phyloP scores from a whole-genome alignment of 2,888 invertebrate species.

The Mesochorus sp. region DNA sequence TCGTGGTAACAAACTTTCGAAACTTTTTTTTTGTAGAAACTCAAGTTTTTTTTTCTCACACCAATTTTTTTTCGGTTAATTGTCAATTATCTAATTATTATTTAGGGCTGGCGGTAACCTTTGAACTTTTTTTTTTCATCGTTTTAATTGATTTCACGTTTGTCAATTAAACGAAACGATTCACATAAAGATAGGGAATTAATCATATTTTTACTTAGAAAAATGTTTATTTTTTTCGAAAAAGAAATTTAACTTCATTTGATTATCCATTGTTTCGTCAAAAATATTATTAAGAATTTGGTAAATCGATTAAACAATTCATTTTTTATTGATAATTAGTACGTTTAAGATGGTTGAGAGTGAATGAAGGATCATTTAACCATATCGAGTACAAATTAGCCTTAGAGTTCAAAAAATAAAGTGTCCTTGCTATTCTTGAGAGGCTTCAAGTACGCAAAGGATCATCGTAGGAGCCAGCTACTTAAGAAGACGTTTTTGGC shows the following conservation, averaged over 20 bases:
- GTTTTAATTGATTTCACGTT: neutral
- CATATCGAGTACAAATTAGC: neutral
- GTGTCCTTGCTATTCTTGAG: neutral
- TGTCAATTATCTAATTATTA: conserved; percentile 25
- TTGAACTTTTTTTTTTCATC: neutral
- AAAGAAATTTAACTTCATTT: too few relatives aligned
- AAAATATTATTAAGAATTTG: too few relatives aligned
- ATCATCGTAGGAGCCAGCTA: conserved; percentile 74
- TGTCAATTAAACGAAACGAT: neutral
- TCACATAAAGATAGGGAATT: neutral
- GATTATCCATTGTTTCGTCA: too few relatives aligned
- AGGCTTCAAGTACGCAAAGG: conserved; percentile 60
- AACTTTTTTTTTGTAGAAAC: conserved; percentile 26
- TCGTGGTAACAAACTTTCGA: conserved; percentile 32
- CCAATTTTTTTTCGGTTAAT: conserved; percentile 34
- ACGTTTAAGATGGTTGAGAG: too few relatives aligned
- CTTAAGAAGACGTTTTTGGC: conserved; percentile 74
- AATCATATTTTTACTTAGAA: neutral
- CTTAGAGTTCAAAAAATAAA: neutral
- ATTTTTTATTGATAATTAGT: too few relatives aligned
- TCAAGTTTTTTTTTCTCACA: conserved; percentile 16
- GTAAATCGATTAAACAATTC: too few relatives aligned
- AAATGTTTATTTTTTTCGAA: neutral
- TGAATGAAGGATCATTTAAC: too few relatives aligned
- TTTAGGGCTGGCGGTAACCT: neutral